phyloP scores from a whole-genome alignment of 35 echinoderm and acorn worm species.

The Heliocidaris erythrogramma region DNA sequence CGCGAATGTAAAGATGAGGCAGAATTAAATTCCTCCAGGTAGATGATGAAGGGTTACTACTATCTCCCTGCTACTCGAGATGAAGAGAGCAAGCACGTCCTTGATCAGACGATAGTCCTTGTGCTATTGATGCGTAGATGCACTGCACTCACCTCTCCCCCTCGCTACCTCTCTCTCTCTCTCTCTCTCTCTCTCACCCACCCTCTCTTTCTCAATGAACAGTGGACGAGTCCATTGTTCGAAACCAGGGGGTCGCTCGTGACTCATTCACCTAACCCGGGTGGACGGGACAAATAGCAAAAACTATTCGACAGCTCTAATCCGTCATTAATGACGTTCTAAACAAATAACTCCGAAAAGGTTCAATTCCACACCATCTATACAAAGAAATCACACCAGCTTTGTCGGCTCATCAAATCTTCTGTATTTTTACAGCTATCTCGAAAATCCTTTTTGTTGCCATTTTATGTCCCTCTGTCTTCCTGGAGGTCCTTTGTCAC shows the following conservation, averaged over 20 bases:
- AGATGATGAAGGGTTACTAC: background rate
- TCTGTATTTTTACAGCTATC: slow-evolving; percentile 20
- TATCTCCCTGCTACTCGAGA: background rate
- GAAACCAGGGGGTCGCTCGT: background rate
- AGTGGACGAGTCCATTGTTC: slow-evolving; percentile 35
- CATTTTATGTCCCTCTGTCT: background rate
- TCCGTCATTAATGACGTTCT: background rate
- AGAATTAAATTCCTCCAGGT: background rate
- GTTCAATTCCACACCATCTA: slow-evolving; percentile 9
- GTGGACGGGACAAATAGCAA: background rate
- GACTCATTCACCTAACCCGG: background rate
- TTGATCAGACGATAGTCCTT: background rate
- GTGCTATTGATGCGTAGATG: background rate
- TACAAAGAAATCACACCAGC: background rate
- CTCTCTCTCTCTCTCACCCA: background rate
- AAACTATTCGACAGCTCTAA: background rate
- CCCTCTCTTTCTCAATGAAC: background rate
- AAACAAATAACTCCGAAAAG: background rate
- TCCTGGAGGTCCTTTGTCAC: slow-evolving; percentile 1
- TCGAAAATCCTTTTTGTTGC: slow-evolving; percentile 24
- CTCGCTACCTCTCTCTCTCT: background rate
- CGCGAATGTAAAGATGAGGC: background rate
- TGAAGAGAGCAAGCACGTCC: background rate
- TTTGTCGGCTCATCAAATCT: background rate
- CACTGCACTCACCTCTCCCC: background rate